A percentile compares a stretch with the other conserved stretches of the same genome.
Conservation (phyloP, 2,888 invertebrate genomes). For the Rutpela maculata region DNA sequence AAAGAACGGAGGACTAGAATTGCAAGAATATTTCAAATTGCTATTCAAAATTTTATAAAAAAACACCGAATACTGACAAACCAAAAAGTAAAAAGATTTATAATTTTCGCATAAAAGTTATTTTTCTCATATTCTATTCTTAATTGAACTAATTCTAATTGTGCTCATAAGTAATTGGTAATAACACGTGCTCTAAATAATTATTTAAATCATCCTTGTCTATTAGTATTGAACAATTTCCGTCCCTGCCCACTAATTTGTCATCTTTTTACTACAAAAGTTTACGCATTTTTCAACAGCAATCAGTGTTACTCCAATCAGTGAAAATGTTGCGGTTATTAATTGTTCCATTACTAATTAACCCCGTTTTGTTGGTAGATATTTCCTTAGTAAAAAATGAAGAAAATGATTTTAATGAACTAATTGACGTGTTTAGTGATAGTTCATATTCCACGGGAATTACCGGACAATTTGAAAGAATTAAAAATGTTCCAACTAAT, state of each 20-base stretch:
- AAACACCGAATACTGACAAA: no score
- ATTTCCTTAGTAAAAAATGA: conserved; percentile 38
- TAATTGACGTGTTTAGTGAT: conserved; percentile 13
- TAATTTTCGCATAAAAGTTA: no score
- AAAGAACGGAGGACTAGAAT: no score
- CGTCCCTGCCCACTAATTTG: conserved; percentile 68
- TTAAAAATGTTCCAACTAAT: conserved; percentile 37
- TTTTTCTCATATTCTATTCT: no score
- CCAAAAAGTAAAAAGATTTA: no score
- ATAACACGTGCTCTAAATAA: conserved; percentile 22
- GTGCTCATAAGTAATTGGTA: not conserved
- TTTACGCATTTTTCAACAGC: conserved; percentile 39
- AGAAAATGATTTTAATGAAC: not conserved
- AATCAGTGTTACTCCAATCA: conserved; percentile 44
- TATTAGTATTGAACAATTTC: conserved; percentile 67
- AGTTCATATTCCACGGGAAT: not conserved
- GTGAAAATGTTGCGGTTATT: conserved; percentile 50
- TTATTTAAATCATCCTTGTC: conserved; percentile 49
- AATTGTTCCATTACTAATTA: conserved; percentile 38
- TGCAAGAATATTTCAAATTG: no score
- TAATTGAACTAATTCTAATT: no score
- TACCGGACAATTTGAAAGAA: conserved; percentile 31
- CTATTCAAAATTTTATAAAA: no score
- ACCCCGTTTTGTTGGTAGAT: conserved; percentile 42
- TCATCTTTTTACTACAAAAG: conserved; percentile 63